These are phyloP conservation scores for Saxidomus purpurata DNA, from an alignment of 1,140 invertebrate genomes.

Conservation along the genomic window DNA sequence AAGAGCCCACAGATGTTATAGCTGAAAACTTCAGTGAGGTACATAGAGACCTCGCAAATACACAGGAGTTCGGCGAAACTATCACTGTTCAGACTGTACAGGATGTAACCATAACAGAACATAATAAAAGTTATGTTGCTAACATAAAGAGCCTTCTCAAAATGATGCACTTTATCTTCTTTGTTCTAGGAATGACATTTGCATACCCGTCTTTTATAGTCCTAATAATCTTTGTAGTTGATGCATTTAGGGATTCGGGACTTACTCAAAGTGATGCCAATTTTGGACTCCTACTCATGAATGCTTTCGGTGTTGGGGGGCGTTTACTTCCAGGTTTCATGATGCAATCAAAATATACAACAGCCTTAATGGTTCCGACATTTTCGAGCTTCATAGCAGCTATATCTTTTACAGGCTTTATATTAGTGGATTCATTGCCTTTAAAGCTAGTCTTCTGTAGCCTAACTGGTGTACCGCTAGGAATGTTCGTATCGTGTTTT, in stretches of 20 bases:
- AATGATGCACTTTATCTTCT: background rate
- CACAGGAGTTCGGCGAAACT: background rate
- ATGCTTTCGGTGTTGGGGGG: background rate
- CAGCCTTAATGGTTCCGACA: background rate
- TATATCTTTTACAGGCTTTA: background rate
- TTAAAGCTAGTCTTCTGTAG: background rate
- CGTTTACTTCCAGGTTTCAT: slow-evolving; percentile 1
- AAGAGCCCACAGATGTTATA: background rate
- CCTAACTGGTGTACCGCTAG: background rate
- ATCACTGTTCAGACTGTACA: background rate
- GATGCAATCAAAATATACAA: background rate
- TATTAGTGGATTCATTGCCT: background rate
- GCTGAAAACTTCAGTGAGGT: background rate
- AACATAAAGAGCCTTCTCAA: background rate
- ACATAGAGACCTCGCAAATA: background rate
- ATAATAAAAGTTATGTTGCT: too few species aligned
- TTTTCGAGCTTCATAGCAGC: background rate
- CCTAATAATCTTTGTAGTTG: background rate
- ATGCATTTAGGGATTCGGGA: background rate
- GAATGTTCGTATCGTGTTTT: background rate
- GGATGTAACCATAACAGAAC: too few species aligned
- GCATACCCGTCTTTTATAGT: background rate
- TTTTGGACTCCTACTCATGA: slow-evolving; percentile 22
- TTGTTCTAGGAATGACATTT: background rate
- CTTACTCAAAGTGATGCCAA: background rate